phyloP scores from a whole-genome alignment of 2,113 vertebrate genomes.

The Lepisosteus oculatus region DNA sequence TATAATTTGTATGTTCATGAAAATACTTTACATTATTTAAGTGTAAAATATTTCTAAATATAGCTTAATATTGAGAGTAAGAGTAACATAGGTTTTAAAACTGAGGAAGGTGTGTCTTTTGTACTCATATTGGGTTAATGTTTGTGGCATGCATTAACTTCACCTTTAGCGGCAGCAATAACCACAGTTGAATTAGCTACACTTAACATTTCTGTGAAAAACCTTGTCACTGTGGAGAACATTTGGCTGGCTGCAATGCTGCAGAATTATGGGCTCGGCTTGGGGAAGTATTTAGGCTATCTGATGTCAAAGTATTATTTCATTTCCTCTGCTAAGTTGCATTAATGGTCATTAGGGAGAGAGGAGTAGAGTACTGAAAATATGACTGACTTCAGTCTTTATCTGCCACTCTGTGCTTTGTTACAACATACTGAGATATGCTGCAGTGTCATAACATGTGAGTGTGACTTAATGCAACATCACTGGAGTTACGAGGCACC shows the following conservation, averaged over 20 bases:
- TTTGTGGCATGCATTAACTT: not conserved
- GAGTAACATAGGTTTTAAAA: too few relatives aligned
- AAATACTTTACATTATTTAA: too few relatives aligned
- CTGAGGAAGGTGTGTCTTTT: not conserved
- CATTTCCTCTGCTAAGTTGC: conserved; percentile 46
- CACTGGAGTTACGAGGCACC: not conserved
- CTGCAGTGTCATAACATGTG: conserved; percentile 13
- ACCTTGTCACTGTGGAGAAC: conserved; percentile 7
- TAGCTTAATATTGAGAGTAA: too few relatives aligned
- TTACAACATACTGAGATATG: conserved; percentile 16
- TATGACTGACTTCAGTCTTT: conserved; percentile 44
- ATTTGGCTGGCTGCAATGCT: conserved; percentile 13
- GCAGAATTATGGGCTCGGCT: conserved; percentile 36
- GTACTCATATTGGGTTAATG: not conserved
- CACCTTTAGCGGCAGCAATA: conserved; percentile 8
- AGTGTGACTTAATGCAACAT: not conserved
- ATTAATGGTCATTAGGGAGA: conserved; percentile 55
- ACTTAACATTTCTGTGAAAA: too few relatives aligned
- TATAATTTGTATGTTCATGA: too few relatives aligned
- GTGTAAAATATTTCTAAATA: too few relatives aligned
- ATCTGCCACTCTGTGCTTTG: conserved; percentile 22
- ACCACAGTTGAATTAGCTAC: too few relatives aligned
- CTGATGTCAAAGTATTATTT: conserved; percentile 58
- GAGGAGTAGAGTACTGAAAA: conserved; percentile 43
- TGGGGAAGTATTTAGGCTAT: conserved; percentile 41